A percentile compares a stretch with the other conserved stretches of the same genome.
Conservation (phyloP, 2,888 invertebrate species). For the Spilosoma lubricipeda region DNA sequence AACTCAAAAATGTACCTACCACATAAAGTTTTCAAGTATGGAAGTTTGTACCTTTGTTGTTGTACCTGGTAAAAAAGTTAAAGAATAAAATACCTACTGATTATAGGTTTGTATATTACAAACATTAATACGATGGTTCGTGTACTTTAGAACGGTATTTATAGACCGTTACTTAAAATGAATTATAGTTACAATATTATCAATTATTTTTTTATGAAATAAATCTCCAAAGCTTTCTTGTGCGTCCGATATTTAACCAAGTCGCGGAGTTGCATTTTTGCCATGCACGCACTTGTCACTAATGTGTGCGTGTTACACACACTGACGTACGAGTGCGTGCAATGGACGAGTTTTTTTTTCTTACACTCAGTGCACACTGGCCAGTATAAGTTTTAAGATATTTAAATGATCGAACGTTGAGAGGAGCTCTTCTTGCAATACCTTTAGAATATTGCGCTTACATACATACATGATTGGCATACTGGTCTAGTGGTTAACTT, state of each 20-base stretch:
- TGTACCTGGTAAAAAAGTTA: too few species aligned
- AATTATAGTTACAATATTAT: too few species aligned
- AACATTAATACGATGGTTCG: too few species aligned
- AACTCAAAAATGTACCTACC: too few species aligned
- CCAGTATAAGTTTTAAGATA: constrained; percentile 46
- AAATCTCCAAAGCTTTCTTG: constrained; percentile 55
- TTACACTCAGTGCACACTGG: constrained; percentile 51
- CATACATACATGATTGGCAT: neutral
- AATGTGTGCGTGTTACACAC: constrained; percentile 58
- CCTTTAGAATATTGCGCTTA: neutral
- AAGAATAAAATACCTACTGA: neutral
- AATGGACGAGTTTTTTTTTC: constrained; percentile 56
- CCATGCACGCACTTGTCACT: constrained; percentile 77
- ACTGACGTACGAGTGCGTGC: constrained; percentile 55
- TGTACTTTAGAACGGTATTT: neutral
- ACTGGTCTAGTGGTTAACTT: neutral
- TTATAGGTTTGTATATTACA: neutral
- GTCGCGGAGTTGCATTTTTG: constrained; percentile 85
- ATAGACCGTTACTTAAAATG: neutral
- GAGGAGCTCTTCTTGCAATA: neutral
- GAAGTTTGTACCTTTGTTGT: too few species aligned
- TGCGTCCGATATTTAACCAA: constrained; percentile 82
- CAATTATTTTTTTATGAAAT: neutral
- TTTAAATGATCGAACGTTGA: constrained; percentile 28
- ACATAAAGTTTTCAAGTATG: too few species aligned